These are phyloP conservation scores for Zosterops hypoxanthus DNA, from an alignment of 2,113 vertebrate genomes.

Conservation along the genomic window DNA sequence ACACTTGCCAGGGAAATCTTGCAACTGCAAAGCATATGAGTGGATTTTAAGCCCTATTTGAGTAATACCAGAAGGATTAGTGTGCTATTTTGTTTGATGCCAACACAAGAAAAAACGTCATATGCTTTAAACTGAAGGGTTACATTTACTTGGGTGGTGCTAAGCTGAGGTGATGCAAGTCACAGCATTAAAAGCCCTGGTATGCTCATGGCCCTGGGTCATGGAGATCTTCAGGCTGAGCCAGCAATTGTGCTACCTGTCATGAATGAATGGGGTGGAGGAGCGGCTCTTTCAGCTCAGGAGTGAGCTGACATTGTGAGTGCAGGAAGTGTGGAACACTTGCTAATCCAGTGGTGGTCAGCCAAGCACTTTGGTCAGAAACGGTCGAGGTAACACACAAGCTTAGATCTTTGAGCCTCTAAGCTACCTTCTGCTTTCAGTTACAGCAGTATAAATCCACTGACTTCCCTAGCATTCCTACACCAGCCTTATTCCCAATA, in stretches of 20 bases:
- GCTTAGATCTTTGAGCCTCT: not conserved
- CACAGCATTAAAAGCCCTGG: not conserved
- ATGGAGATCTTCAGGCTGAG: not conserved
- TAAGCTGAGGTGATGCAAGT: not conserved
- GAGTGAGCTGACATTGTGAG: not conserved
- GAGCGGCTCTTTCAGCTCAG: not conserved
- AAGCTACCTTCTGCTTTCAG: not conserved
- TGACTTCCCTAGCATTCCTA: not conserved
- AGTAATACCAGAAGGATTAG: conserved; percentile 26
- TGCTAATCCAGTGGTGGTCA: not conserved
- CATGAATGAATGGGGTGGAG: not conserved
- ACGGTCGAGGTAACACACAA: not conserved
- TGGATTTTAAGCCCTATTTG: not conserved
- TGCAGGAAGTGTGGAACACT: not conserved
- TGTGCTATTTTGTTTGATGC: not conserved
- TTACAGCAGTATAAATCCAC: not conserved
- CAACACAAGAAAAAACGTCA: not conserved
- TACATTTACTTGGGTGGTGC: not conserved
- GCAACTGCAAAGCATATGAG: not conserved
- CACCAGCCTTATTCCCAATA: not conserved
- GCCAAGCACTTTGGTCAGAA: not conserved
- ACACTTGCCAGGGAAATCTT: conserved; percentile 6
- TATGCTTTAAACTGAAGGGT: not conserved
- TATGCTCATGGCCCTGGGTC: not conserved
- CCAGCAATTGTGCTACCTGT: not conserved